phyloP scores from a whole-genome alignment of 2,113 vertebrate species.

The Carassius carassius region DNA sequence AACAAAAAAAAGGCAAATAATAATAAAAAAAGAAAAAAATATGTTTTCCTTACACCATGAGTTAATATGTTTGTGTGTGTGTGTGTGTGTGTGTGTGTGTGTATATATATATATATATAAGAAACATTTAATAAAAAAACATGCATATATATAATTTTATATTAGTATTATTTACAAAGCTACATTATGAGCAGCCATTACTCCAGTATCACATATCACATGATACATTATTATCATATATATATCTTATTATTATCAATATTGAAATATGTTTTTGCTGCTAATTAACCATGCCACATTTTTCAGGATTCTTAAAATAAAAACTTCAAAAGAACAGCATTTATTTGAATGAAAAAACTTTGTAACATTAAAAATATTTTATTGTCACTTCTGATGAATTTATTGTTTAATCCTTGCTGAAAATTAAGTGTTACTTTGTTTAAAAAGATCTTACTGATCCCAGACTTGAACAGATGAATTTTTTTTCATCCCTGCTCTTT shows the following conservation, averaged over 20 bases:
- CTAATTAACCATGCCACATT: neutral
- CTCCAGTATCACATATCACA: neutral
- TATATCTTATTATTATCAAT: neutral
- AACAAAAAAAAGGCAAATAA: too few species aligned
- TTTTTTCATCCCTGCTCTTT: constrained; percentile 11
- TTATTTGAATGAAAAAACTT: neutral
- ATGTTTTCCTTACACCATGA: too few species aligned
- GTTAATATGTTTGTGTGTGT: too few species aligned
- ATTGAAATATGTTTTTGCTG: neutral
- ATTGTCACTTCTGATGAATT: neutral
- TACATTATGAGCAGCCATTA: too few species aligned
- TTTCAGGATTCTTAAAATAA: neutral
- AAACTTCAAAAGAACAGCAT: too few species aligned
- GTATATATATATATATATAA: too few species aligned
- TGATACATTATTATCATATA: neutral
- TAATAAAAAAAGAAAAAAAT: too few species aligned
- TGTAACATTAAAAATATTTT: neutral
- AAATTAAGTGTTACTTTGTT: neutral
- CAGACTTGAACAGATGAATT: neutral
- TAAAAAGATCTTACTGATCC: neutral
- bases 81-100: too few species aligned
- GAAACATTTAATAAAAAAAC: too few species aligned
- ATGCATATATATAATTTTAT: too few species aligned
- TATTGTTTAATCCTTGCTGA: neutral
- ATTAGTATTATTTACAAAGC: too few species aligned